Evolutionary conservation across 53 echinoderm and acorn worm species (phyloP), one percentile per base, ranked within the genome.

Genomic region (Mesocentrotus franciscanus): DNA sequence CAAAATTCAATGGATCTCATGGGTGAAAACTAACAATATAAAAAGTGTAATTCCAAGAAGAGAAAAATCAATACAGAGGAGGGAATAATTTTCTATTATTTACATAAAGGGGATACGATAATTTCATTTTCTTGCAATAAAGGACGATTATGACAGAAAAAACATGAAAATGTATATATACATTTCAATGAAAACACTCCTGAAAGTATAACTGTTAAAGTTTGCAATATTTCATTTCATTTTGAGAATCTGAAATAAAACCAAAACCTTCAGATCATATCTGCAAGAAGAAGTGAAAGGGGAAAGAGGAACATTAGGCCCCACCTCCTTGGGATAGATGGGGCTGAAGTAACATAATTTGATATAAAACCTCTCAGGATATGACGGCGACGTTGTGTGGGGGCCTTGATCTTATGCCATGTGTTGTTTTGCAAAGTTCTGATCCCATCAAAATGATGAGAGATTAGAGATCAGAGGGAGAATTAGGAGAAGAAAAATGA

Each of bases 291-390:
- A 79, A 32, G 33, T 34, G 36, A 18, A 79, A n/a, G 36, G 12
- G 36, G 13, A 79, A 34, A 16, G 33, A 79, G 33, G 33, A 35
- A 35, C n/a, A 79, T 35, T 71, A 6, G 79, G 79, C 79, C 71
- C 79, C 79, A 49, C 35, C 33, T 79, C 79, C 35, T 79, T 79
- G 79, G 79, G 79, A 79, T 79, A 36, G 29, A 79, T 30, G 35
- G 36, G 79, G 79, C 79, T 79, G 79, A 79, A 79, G 49, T 49
- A 30, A 35, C 36, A 79, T 79, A 79, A 79, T 79, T 79, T 79
- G 35, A 30, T 79, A 6, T 32, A 33, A 33, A 79, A 79, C 32
- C 79, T 79, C 36, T 34, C 18, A 18, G 79, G 79, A 35, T 79
- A 79, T 15, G 33, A 79, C 29, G 36, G 35, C 27, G 33, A 79